Percentiles rank a stretch among this genome's conserved stretches.
These are phyloP conservation scores for Bryconaethiops microstoma DNA, from an alignment of 2,797 vertebrate genomes.

Conservation along the genomic window DNA sequence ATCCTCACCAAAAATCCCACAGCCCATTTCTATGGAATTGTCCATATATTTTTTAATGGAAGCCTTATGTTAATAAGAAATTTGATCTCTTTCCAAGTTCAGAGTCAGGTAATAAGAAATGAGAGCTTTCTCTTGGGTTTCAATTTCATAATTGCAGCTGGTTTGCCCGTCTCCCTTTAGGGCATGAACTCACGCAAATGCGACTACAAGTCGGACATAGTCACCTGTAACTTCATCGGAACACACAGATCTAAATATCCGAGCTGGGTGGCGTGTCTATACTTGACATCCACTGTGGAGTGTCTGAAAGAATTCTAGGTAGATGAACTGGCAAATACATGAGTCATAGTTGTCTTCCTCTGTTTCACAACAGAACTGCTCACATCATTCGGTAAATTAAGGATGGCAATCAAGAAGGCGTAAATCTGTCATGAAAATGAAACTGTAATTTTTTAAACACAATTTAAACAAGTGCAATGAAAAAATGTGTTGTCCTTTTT, in stretches of 20 bases:
- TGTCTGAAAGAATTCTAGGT: background rate
- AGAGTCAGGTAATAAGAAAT: too few relatives aligned
- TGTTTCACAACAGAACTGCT: conserved; percentile 7
- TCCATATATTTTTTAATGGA: background rate
- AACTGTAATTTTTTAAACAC: too few relatives aligned
- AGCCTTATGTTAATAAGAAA: too few relatives aligned
- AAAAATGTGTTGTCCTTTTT: too few relatives aligned
- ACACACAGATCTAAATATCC: background rate
- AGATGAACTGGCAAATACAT: conserved; percentile 10
- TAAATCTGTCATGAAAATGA: background rate
- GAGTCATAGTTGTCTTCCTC: conserved; percentile 6
- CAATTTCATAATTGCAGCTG: too few relatives aligned
- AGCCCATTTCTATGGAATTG: background rate
- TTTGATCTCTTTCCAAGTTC: too few relatives aligned
- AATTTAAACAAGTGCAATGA: too few relatives aligned
- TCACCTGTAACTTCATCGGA: too few relatives aligned
- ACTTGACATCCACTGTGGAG: background rate
- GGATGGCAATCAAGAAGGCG: background rate
- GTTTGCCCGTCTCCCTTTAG: too few relatives aligned
- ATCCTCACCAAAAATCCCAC: background rate
- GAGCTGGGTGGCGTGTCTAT: background rate
- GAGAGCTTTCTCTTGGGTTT: too few relatives aligned
- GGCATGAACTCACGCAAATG: too few relatives aligned
- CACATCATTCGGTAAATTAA: background rate
- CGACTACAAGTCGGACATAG: too few relatives aligned